Conservation (phyloP, 2,797 vertebrate genomes). For the Chaenodraco wilsoni region DNA sequence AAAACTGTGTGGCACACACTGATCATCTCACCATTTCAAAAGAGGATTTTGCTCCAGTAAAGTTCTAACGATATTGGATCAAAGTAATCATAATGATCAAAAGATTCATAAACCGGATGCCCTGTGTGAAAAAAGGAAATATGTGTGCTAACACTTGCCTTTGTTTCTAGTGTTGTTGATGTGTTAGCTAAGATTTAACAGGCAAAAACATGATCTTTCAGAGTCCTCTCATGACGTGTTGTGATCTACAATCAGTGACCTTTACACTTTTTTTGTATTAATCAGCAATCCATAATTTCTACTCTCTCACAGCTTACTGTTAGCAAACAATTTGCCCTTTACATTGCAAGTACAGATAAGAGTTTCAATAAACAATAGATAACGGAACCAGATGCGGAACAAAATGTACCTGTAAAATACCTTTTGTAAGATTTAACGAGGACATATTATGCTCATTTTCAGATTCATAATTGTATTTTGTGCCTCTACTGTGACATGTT, state of each 20-base stretch:
- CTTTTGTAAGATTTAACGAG: too few relatives aligned
- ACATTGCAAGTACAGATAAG: background rate
- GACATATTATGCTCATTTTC: too few relatives aligned
- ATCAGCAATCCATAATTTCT: background rate
- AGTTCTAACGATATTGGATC: constrained; percentile 23
- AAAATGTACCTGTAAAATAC: too few relatives aligned
- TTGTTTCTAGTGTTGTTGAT: background rate
- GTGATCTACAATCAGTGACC: background rate
- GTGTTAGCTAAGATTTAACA: constrained; percentile 14
- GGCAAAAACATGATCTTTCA: background rate
- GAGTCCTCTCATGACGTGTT: background rate
- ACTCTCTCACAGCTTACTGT: background rate
- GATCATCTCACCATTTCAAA: constrained; percentile 32
- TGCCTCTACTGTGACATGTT: too few relatives aligned
- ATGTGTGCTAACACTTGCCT: background rate
- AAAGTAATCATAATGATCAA: constrained; percentile 27
- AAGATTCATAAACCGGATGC: constrained; percentile 10
- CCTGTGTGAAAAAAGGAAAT: background rate
- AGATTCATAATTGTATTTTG: too few relatives aligned
- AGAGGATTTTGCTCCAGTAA: constrained; percentile 5
- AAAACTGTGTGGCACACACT: constrained; percentile 36
- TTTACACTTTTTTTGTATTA: background rate
- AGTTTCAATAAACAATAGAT: background rate
- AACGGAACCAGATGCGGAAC: background rate
- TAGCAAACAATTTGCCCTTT: background rate